Percentiles rank a stretch among this genome's conserved stretches.
Evolutionary conservation across 2,113 vertebrate species (phyloP).

Genomic region (Mustela lutreola): DNA sequence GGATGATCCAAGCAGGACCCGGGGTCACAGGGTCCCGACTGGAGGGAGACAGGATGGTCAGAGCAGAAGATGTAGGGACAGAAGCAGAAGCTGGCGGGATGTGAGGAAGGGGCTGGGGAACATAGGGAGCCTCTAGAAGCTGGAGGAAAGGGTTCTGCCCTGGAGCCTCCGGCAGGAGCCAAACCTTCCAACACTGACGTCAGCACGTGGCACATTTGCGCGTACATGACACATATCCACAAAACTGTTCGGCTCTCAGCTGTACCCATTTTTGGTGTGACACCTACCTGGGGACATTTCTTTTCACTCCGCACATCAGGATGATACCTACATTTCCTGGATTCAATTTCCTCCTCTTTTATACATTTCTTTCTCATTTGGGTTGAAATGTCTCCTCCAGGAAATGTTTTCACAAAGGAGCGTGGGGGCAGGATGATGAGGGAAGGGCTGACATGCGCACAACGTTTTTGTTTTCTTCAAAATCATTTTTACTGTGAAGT

Average conservation of each 20-base stretch:
- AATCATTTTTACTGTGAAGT: background rate
- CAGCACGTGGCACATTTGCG: rapidly evolving
- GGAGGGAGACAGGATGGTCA: background rate
- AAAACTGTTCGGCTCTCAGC: background rate
- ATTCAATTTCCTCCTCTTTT: background rate
- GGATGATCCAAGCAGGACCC: rapidly evolving
- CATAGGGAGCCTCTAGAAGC: background rate
- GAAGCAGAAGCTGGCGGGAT: rapidly evolving
- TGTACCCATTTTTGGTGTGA: background rate
- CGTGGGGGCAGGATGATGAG: background rate
- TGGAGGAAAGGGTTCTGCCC: background rate
- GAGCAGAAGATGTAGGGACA: rapidly evolving
- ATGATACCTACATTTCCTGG: background rate
- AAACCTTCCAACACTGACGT: rapidly evolving
- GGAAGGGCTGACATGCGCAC: background rate
- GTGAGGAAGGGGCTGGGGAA: rapidly evolving
- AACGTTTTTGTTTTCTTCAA: background rate
- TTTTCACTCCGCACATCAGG: background rate
- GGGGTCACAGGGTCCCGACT: rapidly evolving
- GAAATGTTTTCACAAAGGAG: background rate
- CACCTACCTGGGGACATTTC: rapidly evolving
- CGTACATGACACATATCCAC: background rate
- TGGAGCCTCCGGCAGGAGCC: rapidly evolving
- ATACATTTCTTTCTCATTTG: background rate
- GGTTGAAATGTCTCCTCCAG: background rate